Conservation (phyloP, 2,113 vertebrate genomes). For the Agapornis roseicollis region DNA sequence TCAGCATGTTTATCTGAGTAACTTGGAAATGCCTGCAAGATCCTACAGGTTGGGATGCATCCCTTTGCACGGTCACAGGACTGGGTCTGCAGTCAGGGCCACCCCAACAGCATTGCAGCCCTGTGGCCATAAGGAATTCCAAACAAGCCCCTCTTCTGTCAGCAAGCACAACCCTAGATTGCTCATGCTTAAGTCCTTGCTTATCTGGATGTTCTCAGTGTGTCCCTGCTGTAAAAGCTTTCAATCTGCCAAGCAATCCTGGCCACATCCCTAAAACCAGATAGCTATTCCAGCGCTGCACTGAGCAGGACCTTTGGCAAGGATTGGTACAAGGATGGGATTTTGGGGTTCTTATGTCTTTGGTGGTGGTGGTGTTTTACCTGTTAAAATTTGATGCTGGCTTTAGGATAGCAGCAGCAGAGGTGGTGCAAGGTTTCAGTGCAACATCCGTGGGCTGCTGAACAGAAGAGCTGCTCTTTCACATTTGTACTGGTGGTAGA, state of each 20-base stretch:
- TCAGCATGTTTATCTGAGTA: background rate
- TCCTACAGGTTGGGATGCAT: background rate
- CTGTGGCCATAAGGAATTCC: background rate
- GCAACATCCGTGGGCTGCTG: accelerated
- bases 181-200: background rate
- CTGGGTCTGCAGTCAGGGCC: background rate
- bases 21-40: background rate
- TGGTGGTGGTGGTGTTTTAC: background rate
- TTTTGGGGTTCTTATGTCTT: background rate
- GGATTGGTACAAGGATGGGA: background rate
- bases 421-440: background rate
- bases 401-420: background rate
- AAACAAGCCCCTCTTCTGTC: background rate
- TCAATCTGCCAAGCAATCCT: background rate
- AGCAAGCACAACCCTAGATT: background rate
- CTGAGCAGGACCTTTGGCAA: background rate
- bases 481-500: accelerated
- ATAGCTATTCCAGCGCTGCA: accelerated
- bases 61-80: background rate
- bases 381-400: background rate
- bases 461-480: background rate
- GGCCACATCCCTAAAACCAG: background rate
- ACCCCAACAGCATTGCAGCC: background rate
- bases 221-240: background rate
- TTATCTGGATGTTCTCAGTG: background rate